Conservation (phyloP, 2,888 invertebrate species). For the Polietes domitor region DNA sequence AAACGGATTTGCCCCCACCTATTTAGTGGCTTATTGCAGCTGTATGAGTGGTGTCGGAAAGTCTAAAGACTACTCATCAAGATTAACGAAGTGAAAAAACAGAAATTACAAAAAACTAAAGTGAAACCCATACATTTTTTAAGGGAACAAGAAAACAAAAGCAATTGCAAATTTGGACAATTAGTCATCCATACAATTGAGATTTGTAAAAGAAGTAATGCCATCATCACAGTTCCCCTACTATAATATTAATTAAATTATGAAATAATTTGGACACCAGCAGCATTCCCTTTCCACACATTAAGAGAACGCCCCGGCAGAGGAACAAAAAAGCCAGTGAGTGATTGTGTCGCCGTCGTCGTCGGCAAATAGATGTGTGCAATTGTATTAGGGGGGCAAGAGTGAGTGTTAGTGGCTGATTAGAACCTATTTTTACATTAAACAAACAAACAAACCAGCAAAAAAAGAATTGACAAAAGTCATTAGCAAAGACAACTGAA, state of each 20-base stretch:
- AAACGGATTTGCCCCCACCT: conserved; percentile 10
- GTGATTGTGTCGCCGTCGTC: background rate
- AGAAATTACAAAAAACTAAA: background rate
- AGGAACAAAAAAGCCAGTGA: background rate
- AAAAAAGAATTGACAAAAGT: conserved; percentile 4
- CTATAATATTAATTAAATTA: conserved; percentile 64
- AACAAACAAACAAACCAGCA: background rate
- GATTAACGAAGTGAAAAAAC: conserved; percentile 9
- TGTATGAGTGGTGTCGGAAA: conserved; percentile 10
- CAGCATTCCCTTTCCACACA: background rate
- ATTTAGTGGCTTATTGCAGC: background rate
- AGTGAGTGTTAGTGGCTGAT: conserved; percentile 6
- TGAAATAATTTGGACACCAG: conserved; percentile 53
- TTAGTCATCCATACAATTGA: conserved; percentile 53
- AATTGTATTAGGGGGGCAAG: background rate
- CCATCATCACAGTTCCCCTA: conserved; percentile 40
- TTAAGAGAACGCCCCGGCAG: background rate
- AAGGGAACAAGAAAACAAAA: background rate
- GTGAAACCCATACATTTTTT: background rate
- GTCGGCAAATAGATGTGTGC: background rate
- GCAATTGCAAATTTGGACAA: conserved; percentile 35
- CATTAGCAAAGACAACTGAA: conserved; percentile 13
- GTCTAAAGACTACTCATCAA: background rate
- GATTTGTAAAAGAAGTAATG: conserved; percentile 47
- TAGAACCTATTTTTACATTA: conserved; percentile 28